phyloP scores from a whole-genome alignment of 2,113 vertebrate genomes.

The Hirundichthys speculiger region DNA sequence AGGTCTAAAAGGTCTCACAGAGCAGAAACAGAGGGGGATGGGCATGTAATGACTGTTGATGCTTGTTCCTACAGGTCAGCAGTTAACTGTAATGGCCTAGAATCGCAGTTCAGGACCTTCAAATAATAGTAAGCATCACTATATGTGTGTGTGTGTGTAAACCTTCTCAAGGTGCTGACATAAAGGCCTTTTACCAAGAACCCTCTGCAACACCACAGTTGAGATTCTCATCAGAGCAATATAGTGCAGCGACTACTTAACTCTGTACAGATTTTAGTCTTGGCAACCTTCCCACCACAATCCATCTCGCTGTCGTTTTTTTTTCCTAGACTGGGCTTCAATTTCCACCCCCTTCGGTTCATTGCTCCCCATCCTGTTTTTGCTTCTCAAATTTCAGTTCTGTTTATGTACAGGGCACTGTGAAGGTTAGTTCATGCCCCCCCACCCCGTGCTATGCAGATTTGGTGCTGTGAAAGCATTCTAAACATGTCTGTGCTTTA shows the following conservation, averaged over 20 bases:
- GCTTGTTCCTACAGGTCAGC: slow-evolving; percentile 52
- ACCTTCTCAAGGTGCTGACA: slow-evolving; percentile 33
- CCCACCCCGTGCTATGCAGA: background rate
- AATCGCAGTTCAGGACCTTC: slow-evolving; percentile 25
- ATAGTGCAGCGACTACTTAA: slow-evolving; percentile 15
- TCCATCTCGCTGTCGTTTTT: slow-evolving; percentile 24
- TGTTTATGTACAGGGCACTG: background rate
- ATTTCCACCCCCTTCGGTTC: slow-evolving; percentile 14
- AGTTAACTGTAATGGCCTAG: slow-evolving; percentile 45
- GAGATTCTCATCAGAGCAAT: slow-evolving; percentile 43
- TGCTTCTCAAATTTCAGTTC: slow-evolving; percentile 19
- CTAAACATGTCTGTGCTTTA: background rate
- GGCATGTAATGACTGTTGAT: slow-evolving; percentile 27
- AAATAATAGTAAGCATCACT: slow-evolving; percentile 30
- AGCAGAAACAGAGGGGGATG: slow-evolving; percentile 6
- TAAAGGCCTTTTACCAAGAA: slow-evolving; percentile 21
- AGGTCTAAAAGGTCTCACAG: slow-evolving; percentile 15
- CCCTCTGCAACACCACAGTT: slow-evolving; percentile 19
- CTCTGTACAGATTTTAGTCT: slow-evolving; percentile 24
- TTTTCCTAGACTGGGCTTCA: slow-evolving; percentile 31
- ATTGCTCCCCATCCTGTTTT: slow-evolving; percentile 15
- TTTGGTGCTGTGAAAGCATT: slow-evolving; percentile 15
- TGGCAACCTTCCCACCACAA: slow-evolving; percentile 24
- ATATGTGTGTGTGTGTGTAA: slow-evolving; percentile 12
- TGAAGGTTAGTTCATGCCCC: background rate